Evolutionary conservation across 2,888 invertebrate genomes (phyloP).

Genomic region (Crepidodera aurea): DNA sequence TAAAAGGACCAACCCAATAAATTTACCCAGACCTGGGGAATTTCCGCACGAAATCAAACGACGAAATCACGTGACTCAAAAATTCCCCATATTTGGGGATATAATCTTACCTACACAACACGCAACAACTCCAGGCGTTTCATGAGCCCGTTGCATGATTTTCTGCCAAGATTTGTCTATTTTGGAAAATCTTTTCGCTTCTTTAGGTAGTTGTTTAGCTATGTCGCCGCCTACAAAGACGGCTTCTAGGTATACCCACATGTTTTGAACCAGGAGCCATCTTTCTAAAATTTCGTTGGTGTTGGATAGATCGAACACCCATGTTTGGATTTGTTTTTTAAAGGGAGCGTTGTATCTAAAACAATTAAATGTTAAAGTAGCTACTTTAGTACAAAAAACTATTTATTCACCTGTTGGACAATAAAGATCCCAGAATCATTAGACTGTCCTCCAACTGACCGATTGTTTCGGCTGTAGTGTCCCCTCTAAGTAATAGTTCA

Average conservation of each 20-base stretch:
- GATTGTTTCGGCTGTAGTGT: slow-evolving; percentile 94
- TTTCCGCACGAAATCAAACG: too few relatives aligned
- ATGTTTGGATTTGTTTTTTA: slow-evolving; percentile 94
- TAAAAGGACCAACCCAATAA: too few relatives aligned
- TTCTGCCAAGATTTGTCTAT: slow-evolving; percentile 99
- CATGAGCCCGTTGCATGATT: slow-evolving; percentile 96
- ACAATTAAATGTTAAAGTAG: slow-evolving; percentile 28
- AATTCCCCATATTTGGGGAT: too few relatives aligned
- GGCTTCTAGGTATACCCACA: slow-evolving; percentile 98
- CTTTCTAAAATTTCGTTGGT: slow-evolving; percentile 96
- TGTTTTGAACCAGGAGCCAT: slow-evolving; percentile 95
- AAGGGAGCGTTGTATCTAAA: slow-evolving; percentile 93
- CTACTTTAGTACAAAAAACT: not conserved
- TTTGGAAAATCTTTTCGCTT: slow-evolving; percentile 93
- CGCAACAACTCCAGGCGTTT: slow-evolving; percentile 93
- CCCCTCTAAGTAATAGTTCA: slow-evolving; percentile 88
- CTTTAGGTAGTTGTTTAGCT: slow-evolving; percentile 96
- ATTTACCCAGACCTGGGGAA: too few relatives aligned
- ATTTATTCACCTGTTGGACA: slow-evolving; percentile 79
- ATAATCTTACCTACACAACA: slow-evolving; percentile 83
- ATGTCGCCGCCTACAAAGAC: slow-evolving; percentile 98
- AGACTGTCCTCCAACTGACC: slow-evolving; percentile 94
- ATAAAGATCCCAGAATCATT: slow-evolving; percentile 93
- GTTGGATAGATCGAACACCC: slow-evolving; percentile 93
- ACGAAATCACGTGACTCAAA: too few relatives aligned